Evolutionary conservation across 2,113 vertebrate species (phyloP).

Genomic region (Phalacrocorax pelagicus): DNA sequence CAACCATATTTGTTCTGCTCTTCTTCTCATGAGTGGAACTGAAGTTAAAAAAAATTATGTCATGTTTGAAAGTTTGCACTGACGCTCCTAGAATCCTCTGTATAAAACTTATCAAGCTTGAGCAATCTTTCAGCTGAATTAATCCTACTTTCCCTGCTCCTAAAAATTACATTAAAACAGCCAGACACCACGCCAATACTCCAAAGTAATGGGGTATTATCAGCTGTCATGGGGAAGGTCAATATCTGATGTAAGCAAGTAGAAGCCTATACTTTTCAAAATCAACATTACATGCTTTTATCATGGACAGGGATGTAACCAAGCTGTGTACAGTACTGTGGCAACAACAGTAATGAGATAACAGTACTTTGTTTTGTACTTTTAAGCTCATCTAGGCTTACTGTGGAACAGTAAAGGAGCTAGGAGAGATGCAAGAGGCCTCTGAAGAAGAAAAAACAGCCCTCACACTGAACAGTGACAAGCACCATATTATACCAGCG

Average conservation of each 20-base stretch:
- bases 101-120: not conserved
- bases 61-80: not conserved
- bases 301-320: not conserved
- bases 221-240: not conserved
- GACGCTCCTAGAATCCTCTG: not conserved
- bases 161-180: not conserved
- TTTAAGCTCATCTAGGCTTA: not conserved
- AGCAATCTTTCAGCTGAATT: not conserved
- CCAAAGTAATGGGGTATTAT: not conserved
- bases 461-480: not conserved
- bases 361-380: not conserved
- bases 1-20: conserved; percentile 94
- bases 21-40: conserved; percentile 99
- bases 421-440: not conserved
- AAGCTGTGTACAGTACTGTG: not conserved
- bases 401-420: not conserved
- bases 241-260: not conserved
- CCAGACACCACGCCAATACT: not conserved
- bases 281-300: not conserved
- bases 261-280: not conserved
- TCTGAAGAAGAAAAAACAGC: not conserved
- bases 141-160: not conserved
- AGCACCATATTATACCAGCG: not conserved
- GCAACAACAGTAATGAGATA: not conserved
- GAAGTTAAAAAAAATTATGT: not conserved